phyloP scores from a whole-genome alignment of 2,113 vertebrate genomes.

The Trichomycterus rosablanca region DNA sequence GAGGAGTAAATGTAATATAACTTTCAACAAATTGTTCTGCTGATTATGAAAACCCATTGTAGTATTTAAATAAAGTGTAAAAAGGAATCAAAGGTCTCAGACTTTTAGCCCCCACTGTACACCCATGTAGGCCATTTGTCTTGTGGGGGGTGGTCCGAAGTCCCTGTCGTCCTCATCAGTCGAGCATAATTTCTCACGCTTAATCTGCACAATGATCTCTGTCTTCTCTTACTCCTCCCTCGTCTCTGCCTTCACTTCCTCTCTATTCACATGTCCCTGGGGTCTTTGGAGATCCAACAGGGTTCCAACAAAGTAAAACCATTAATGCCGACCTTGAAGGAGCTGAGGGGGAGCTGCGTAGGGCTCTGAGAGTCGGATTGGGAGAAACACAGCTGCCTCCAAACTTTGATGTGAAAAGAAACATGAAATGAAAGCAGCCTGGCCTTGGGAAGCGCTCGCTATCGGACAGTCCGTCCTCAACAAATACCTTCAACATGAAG shows the following conservation, averaged over 20 bases:
- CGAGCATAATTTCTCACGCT: conserved; percentile 9
- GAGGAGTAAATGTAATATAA: no score
- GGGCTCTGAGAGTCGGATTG: conserved; percentile 6
- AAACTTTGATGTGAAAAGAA: conserved; percentile 15
- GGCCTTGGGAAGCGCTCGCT: conserved; percentile 45
- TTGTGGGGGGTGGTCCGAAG: neutral
- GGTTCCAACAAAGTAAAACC: conserved; percentile 7
- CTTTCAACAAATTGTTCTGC: no score
- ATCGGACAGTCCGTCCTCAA: conserved; percentile 55
- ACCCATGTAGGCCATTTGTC: no score
- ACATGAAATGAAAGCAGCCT: neutral
- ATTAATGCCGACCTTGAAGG: conserved; percentile 15
- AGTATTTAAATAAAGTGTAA: no score
- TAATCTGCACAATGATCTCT: conserved; percentile 19
- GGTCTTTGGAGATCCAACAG: neutral
- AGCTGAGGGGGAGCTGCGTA: conserved; percentile 2
- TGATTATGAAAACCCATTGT: no score
- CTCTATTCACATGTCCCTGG: neutral
- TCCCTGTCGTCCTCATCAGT: neutral
- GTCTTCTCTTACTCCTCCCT: conserved; percentile 5
- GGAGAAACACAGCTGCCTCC: neutral
- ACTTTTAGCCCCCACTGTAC: no score
- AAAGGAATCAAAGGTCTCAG: no score
- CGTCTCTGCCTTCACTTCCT: neutral
- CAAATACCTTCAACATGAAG: no score